Evolutionary conservation across 2,797 vertebrate genomes (phyloP).

Genomic region (Sebastes oblongus): DNA sequence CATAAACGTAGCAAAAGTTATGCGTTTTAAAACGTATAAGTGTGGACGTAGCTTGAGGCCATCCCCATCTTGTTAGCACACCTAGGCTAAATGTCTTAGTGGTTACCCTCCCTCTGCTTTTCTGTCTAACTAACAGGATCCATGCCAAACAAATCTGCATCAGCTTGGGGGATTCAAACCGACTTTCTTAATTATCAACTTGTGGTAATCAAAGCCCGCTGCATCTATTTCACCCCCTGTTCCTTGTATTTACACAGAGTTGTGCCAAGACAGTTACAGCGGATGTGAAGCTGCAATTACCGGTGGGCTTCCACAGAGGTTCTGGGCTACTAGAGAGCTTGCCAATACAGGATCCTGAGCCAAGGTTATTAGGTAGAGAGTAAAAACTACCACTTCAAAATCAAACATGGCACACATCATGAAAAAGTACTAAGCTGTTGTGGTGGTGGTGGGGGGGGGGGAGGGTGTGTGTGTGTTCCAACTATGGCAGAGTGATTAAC

Average conservation of each 20-base stretch:
- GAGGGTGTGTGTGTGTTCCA: slow-evolving; percentile 30
- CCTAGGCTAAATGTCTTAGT: slow-evolving; percentile 44
- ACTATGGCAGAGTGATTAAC: slow-evolving; percentile 46
- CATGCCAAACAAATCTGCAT: slow-evolving; percentile 79
- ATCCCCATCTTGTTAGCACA: slow-evolving; percentile 40
- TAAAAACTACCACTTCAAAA: slow-evolving; percentile 73
- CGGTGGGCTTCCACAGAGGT: slow-evolving; percentile 76
- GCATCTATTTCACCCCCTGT: slow-evolving; percentile 76
- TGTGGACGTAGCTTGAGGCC: not conserved
- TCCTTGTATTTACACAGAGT: slow-evolving; percentile 79
- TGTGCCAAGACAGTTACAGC: slow-evolving; percentile 80
- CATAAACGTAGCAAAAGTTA: too few relatives aligned
- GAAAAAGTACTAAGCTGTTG: slow-evolving; percentile 57
- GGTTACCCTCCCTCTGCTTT: slow-evolving; percentile 46
- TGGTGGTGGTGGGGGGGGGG: not conserved
- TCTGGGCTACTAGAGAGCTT: slow-evolving; percentile 68
- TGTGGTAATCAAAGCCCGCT: slow-evolving; percentile 81
- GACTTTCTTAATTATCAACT: slow-evolving; percentile 82
- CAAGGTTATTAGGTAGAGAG: slow-evolving; percentile 79
- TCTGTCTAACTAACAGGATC: slow-evolving; percentile 62
- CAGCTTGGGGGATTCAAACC: slow-evolving; percentile 75
- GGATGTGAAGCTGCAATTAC: slow-evolving; percentile 81
- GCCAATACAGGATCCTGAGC: slow-evolving; percentile 73
- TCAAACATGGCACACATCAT: slow-evolving; percentile 64
- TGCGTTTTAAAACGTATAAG: too few relatives aligned